These are phyloP conservation scores for Melanotaenia parkinsoni DNA, from an alignment of 2,797 vertebrate species.

Conservation along the genomic window DNA sequence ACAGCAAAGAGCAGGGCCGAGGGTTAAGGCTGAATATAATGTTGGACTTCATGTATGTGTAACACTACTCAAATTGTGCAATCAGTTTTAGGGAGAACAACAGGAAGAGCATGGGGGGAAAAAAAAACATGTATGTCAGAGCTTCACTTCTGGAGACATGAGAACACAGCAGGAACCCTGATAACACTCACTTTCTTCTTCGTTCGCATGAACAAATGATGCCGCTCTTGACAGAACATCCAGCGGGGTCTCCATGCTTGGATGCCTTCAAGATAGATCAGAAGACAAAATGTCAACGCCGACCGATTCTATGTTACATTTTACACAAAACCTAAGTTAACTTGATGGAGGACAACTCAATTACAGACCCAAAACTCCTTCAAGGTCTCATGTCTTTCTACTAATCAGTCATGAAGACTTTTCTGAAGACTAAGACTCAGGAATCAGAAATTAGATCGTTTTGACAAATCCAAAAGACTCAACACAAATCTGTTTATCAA, in stretches of 20 bases:
- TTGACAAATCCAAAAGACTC: background rate
- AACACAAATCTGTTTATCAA: background rate
- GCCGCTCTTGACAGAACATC: conserved; percentile 98
- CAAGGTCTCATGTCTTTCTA: background rate
- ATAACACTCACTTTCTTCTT: conserved; percentile 94
- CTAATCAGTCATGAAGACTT: background rate
- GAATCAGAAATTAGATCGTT: background rate
- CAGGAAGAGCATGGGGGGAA: background rate
- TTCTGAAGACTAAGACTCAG: background rate
- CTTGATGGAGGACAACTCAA: background rate
- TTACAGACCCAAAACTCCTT: background rate
- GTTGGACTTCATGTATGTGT: conserved; percentile 37
- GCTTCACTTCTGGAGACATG: conserved; percentile 2
- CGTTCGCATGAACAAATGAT: conserved; percentile 94
- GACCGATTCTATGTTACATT: background rate
- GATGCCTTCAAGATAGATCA: conserved; percentile 75
- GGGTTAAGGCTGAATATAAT: conserved; percentile 35
- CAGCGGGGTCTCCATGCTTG: conserved; percentile 97
- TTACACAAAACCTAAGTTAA: conserved; percentile 5
- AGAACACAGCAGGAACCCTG: background rate
- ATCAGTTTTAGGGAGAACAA: conserved; percentile 19
- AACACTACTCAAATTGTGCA: conserved; percentile 21
- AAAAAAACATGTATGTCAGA: background rate
- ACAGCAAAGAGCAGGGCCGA: conserved; percentile 28
- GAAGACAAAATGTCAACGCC: conserved; percentile 25